A percentile compares a stretch with the other conserved stretches of the same genome.
These are phyloP conservation scores for Melanotus villosus DNA, from an alignment of 2,888 invertebrate genomes.

Conservation along the genomic window DNA sequence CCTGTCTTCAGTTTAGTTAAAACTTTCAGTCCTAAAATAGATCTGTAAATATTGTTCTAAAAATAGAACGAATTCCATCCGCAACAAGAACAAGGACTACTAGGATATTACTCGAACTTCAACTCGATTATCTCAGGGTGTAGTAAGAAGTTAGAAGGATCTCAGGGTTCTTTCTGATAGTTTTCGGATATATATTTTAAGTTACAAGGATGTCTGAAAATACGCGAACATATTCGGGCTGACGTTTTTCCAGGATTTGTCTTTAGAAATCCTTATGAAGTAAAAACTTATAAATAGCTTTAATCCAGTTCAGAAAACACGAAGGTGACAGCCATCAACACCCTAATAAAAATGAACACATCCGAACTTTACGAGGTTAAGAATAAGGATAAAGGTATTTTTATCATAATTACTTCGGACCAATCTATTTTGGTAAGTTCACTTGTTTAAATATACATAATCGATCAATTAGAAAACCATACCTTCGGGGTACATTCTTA, in stretches of 20 bases:
- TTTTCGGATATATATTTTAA: conserved; percentile 13
- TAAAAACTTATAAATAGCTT: background rate
- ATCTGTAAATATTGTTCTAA: conserved; percentile 14
- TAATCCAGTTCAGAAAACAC: background rate
- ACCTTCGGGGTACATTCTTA: too few relatives aligned
- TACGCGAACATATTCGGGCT: background rate
- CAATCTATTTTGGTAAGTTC: too few relatives aligned
- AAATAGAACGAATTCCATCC: conserved; percentile 28
- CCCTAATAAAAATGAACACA: background rate
- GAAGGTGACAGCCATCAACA: background rate
- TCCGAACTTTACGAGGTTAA: background rate
- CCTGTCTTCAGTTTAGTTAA: background rate
- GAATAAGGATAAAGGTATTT: too few relatives aligned
- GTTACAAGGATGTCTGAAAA: conserved; percentile 1
- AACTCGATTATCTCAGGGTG: conserved; percentile 14
- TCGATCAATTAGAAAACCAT: too few relatives aligned
- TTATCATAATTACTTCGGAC: too few relatives aligned
- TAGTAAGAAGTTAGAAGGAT: conserved; percentile 17
- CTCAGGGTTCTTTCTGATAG: conserved; percentile 18
- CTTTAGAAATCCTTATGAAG: background rate
- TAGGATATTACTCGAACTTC: conserved; percentile 10
- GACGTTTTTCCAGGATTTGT: background rate
- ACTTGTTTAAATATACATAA: too few relatives aligned
- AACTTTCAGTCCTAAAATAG: conserved; percentile 22
- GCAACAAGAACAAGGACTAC: conserved; percentile 34